These are phyloP conservation scores for Ceramica pisi DNA, from an alignment of 2,888 invertebrate genomes.

Conservation along the genomic window DNA sequence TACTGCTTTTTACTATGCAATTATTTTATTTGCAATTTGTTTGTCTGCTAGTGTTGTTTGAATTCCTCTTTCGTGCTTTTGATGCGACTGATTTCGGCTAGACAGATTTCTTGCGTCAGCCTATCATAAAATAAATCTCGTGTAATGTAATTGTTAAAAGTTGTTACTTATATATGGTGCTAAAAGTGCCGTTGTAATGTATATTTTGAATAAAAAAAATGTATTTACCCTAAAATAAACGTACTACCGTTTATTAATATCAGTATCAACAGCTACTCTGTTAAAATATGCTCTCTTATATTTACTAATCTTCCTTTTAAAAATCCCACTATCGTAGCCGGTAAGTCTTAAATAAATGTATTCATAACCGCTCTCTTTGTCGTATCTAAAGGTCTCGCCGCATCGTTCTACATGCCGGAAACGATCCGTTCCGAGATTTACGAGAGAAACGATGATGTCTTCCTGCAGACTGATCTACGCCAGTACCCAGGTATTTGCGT, in stretches of 20 bases:
- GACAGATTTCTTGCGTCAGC: neutral
- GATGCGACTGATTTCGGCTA: neutral
- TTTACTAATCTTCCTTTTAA: neutral
- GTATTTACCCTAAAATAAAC: neutral
- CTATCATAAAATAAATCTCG: neutral
- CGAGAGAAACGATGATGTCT: constrained; percentile 93
- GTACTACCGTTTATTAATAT: neutral
- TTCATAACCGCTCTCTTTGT: constrained; percentile 22
- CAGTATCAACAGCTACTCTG: neutral
- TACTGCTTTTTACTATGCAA: neutral
- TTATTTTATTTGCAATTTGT: neutral
- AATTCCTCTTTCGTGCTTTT: neutral
- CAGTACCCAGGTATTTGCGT: constrained; percentile 77
- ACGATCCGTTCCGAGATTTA: constrained; percentile 95
- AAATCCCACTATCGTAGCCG: neutral
- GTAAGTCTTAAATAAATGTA: neutral
- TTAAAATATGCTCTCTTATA: neutral
- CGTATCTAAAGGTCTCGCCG: constrained; percentile 83
- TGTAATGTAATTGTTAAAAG: neutral
- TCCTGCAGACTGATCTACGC: constrained; percentile 93
- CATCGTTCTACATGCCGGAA: constrained; percentile 96
- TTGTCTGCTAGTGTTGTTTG: neutral
- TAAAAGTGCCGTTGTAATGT: neutral
- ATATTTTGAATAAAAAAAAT: neutral
- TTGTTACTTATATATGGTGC: neutral